Conservation (phyloP, 2,113 vertebrate genomes). For the Colius striatus region DNA sequence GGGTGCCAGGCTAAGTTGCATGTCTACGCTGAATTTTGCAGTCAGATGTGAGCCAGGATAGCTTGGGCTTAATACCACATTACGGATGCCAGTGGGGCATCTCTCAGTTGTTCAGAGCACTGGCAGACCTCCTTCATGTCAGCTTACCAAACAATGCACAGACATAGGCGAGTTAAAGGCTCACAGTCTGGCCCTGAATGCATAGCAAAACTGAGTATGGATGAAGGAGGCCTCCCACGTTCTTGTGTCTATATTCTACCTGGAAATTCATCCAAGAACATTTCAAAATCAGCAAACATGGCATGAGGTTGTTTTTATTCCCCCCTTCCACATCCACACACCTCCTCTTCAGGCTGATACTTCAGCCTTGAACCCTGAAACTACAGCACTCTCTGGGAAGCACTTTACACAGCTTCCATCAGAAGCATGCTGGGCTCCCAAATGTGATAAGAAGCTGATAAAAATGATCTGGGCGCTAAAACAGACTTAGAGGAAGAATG, state of each 20-base stretch:
- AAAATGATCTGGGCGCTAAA: slow-evolving; percentile 61
- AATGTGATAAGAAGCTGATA: slow-evolving; percentile 71
- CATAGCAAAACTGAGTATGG: background rate
- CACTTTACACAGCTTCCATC: slow-evolving; percentile 51
- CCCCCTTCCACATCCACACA: slow-evolving; percentile 8
- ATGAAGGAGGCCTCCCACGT: slow-evolving; percentile 11
- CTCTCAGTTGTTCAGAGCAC: background rate
- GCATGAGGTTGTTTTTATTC: slow-evolving; percentile 50
- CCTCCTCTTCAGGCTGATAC: slow-evolving; percentile 57
- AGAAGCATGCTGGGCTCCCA: slow-evolving; percentile 56
- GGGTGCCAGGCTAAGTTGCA: slow-evolving; percentile 32
- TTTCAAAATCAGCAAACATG: slow-evolving; percentile 63
- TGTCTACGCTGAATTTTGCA: slow-evolving; percentile 58
- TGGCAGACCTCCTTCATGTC: background rate
- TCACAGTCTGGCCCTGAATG: background rate
- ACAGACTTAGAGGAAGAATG: slow-evolving; percentile 53
- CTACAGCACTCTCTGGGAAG: slow-evolving; percentile 40
- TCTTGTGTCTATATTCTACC: slow-evolving; percentile 42
- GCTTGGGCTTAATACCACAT: background rate
- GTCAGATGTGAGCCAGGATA: slow-evolving; percentile 48
- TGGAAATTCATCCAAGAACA: slow-evolving; percentile 55
- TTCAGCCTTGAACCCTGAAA: slow-evolving; percentile 60
- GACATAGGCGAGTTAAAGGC: background rate
- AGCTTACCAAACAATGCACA: background rate
- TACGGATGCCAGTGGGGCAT: background rate